Conservation (phyloP, 1,140 invertebrate genomes). For the Bombus vancouverensis region DNA sequence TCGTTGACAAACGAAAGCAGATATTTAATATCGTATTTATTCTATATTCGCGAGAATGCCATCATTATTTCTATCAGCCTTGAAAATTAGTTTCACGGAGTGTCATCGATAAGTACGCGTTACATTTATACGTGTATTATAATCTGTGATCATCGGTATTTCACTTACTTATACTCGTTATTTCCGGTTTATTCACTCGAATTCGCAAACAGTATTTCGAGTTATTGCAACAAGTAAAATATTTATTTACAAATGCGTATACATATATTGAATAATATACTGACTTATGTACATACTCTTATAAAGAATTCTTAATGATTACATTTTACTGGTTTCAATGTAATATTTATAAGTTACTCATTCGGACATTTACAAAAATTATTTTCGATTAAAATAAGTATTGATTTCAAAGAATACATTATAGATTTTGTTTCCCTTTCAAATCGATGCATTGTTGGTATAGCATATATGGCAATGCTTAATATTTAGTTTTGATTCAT, state of each 20-base stretch:
- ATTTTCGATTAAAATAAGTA: not conserved
- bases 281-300: not conserved
- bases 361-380: not conserved
- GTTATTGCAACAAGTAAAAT: not conserved
- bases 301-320: conserved; percentile 6
- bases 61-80: no score
- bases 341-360: not conserved
- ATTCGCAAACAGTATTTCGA: not conserved
- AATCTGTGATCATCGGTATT: no score
- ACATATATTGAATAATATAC: not conserved
- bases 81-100: no score
- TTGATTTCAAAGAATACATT: not conserved
- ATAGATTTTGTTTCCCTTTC: not conserved
- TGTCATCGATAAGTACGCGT: not conserved
- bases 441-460: conserved; percentile 19
- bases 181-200: not conserved
- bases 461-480: conserved; percentile 1
- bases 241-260: conserved; percentile 34
- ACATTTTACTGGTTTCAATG: not conserved
- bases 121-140: no score
- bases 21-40: no score
- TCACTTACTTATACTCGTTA: no score
- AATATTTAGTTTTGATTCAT: conserved; percentile 8
- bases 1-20: not conserved
- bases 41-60: no score